Evolutionary conservation across 2,113 vertebrate species (phyloP).

Genomic region (Machaerirhynchus nigripectus): DNA sequence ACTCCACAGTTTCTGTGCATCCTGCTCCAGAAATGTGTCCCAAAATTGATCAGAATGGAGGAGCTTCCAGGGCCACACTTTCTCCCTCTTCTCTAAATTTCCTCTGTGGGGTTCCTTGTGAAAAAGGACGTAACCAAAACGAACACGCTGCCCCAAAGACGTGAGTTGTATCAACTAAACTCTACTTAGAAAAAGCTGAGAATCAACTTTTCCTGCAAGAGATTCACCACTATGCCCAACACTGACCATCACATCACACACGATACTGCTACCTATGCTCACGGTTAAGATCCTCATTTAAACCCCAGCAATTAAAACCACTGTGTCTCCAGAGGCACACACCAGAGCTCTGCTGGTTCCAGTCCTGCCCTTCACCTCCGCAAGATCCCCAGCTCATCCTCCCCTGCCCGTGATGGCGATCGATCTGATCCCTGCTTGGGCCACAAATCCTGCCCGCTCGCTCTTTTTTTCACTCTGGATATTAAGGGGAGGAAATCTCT

Average conservation of each 20-base stretch:
- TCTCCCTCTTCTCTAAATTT: neutral
- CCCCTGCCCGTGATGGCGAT: neutral
- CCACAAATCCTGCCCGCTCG: neutral
- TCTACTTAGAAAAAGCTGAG: neutral
- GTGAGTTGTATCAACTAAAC: neutral
- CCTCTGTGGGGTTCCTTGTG: neutral
- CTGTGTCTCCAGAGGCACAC: neutral
- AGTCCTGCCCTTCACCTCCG: neutral
- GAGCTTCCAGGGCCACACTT: neutral
- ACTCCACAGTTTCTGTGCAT: neutral
- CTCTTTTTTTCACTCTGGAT: neutral
- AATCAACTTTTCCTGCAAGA: neutral
- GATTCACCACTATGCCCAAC: neutral
- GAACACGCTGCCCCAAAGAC: neutral
- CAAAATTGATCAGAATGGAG: neutral
- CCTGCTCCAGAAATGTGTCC: rapidly evolving
- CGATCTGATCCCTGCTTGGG: neutral
- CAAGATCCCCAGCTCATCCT: neutral
- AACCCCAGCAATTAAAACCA: neutral
- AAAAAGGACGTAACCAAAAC: neutral
- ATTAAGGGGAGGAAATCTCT: constrained; percentile 36
- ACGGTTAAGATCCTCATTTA: neutral
- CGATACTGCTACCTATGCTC: neutral
- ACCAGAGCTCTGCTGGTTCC: neutral
- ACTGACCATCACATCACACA: neutral